Evolutionary conservation across 2,888 invertebrate genomes (phyloP).

Genomic region (Eristalinus aeneus): DNA sequence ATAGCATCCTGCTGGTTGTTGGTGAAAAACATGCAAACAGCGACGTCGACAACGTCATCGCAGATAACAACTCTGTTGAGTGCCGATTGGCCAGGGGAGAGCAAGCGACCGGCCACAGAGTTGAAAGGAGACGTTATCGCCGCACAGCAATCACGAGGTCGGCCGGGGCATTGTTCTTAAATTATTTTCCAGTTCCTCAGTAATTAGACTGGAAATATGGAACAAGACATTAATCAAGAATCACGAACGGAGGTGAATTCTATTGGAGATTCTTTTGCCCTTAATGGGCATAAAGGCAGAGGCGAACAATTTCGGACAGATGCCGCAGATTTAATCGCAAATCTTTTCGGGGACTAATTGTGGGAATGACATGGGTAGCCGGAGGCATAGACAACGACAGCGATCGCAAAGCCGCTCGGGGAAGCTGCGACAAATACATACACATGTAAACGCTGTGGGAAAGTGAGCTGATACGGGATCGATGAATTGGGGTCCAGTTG

Average conservation of each 20-base stretch:
- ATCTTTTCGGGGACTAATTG: conserved; percentile 65
- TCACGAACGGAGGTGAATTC: conserved; percentile 8
- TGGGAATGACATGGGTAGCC: conserved; percentile 49
- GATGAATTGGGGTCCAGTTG: background rate
- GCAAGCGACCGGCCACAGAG: background rate
- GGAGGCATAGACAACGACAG: conserved; percentile 36
- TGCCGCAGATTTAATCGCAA: conserved; percentile 58
- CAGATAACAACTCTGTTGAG: conserved; percentile 70
- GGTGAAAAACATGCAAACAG: conserved; percentile 69
- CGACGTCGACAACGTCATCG: conserved; percentile 65
- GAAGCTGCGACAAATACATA: conserved; percentile 19
- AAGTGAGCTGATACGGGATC: conserved; percentile 6
- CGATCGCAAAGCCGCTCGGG: conserved; percentile 10
- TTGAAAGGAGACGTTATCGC: conserved; percentile 56
- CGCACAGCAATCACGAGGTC: conserved; percentile 50
- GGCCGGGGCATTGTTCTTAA: conserved; percentile 64
- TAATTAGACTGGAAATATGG: conserved; percentile 71
- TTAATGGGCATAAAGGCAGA: conserved; percentile 13
- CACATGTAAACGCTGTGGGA: conserved; percentile 29
- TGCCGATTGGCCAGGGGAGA: conserved; percentile 42
- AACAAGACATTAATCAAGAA: conserved; percentile 69
- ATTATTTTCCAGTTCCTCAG: conserved; percentile 60
- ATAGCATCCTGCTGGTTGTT: conserved; percentile 67
- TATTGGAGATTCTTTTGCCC: background rate
- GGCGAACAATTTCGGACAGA: conserved; percentile 42